A percentile compares a stretch with the other conserved stretches of the same genome.
These are phyloP conservation scores for Endotricha flammealis DNA, from an alignment of 2,888 invertebrate species.

Conservation along the genomic window DNA sequence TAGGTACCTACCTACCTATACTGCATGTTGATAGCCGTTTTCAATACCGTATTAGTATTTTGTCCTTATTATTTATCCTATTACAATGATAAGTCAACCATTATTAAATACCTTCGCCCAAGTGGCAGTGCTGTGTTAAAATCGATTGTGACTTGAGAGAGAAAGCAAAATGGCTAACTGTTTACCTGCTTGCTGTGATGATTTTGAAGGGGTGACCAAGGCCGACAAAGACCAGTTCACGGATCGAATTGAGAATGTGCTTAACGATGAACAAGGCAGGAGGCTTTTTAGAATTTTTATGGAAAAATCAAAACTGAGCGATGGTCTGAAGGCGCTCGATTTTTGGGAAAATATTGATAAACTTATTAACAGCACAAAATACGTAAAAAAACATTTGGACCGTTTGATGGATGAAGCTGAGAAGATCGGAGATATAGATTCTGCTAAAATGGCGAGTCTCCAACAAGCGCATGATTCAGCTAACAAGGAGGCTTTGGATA, in stretches of 20 bases:
- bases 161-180: conserved; percentile 66
- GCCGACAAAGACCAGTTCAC: conserved; percentile 71
- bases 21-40: too few relatives aligned
- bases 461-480: conserved; percentile 48
- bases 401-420: conserved; percentile 57
- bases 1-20: too few relatives aligned
- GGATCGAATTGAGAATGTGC: conserved; percentile 73
- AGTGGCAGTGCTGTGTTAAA: conserved; percentile 20
- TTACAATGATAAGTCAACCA: too few relatives aligned
- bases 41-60: too few relatives aligned
- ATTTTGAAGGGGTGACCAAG: conserved; percentile 59
- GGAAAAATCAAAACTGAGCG: conserved; percentile 57
- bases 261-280: conserved; percentile 66
- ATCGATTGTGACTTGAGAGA: conserved; percentile 52
- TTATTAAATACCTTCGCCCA: too few relatives aligned
- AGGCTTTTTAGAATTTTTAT: conserved; percentile 67
- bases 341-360: conserved; percentile 64
- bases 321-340: conserved; percentile 55
- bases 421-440: conserved; percentile 62
- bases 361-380: conserved; percentile 48
- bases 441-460: conserved; percentile 59
- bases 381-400: conserved; percentile 49
- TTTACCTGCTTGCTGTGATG: conserved; percentile 67
- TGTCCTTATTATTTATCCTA: too few relatives aligned
- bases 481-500: conserved; percentile 50